Percentiles rank a stretch among this genome's conserved stretches.
These are phyloP conservation scores for Heliocidaris erythrogramma DNA, from an alignment of 35 echinoderm and acorn worm species.

Conservation along the genomic window DNA sequence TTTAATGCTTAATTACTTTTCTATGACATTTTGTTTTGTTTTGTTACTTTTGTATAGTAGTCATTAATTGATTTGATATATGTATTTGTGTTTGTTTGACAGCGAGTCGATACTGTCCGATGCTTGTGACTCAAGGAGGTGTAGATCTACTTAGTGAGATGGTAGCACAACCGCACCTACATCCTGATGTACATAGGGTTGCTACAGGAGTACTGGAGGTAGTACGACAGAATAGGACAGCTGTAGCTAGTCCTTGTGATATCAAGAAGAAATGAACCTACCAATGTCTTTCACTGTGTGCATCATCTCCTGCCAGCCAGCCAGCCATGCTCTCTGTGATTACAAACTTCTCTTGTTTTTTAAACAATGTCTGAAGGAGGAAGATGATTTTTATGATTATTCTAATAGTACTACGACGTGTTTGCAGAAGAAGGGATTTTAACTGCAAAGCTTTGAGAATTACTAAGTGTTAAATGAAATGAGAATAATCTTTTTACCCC, in stretches of 20 bases:
- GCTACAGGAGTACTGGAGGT: conserved; percentile 79
- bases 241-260: conserved; percentile 26
- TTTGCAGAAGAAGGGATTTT: not conserved
- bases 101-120: conserved; percentile 91
- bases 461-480: not conserved
- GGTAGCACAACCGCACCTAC: conserved; percentile 60
- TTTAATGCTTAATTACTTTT: too few relatives aligned
- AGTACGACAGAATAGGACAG: conserved; percentile 50
- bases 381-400: conserved; percentile 18
- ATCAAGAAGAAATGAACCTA: conserved; percentile 23
- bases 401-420: not conserved
- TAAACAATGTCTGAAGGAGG: not conserved
- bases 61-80: not conserved
- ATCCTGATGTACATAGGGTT: conserved; percentile 72
- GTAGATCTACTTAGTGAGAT: conserved; percentile 76
- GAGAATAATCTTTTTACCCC: not conserved
- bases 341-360: not conserved
- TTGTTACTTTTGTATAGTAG: too few relatives aligned
- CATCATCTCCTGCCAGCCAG: not conserved
- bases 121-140: conserved; percentile 89
- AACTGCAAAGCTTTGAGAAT: not conserved
- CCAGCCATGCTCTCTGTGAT: not conserved
- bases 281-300: not conserved
- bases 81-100: not conserved
- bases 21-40: too few relatives aligned